Evolutionary conservation across 2,797 vertebrate genomes (phyloP), one percentile per base, ranked within the genome.

Genomic region (Myiotriccus ornatus): DNA sequence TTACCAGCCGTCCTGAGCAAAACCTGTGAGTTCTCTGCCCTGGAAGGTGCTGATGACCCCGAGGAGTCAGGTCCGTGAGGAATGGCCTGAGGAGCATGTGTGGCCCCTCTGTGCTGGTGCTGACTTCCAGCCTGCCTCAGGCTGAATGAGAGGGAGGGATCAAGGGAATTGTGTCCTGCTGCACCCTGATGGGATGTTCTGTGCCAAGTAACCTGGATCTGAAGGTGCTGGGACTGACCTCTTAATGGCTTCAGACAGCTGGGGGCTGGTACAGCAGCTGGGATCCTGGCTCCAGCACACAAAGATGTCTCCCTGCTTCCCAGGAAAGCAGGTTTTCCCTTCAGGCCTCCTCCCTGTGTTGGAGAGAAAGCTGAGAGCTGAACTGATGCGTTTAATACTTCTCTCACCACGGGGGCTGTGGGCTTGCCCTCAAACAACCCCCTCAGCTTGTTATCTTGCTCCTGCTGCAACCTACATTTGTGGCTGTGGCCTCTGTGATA

Each of bases 71-170:
- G 41, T 69, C 71, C 57, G 50, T 21, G 74, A 60, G 62, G 37
- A 57, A 14, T 62, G 5, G 11, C 25, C 7, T 3, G 52, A 32
- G 13, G 71, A 67, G 63, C 1, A 2, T 22, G 0, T n/a, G 41
- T 32, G 68, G 32, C 71, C 39, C 19, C 12, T 84, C 20, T 14
- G 69, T 81, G 87, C 34, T 82, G 49, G 23, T 55, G 28, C 67
- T 81, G 83, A 25, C n/a, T 44, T 76, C 56, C 39, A 70, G 47
- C 67, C 74, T 50, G n/a, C 30, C 70, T 85, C 59, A 32, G 12
- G 6, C 60, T 43, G 64, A 3, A 5, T 22, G 53, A 67, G 79
- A 39, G 32, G n/a, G 44, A 57, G 43, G 52, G 25, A 23, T 20
- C 0, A 28, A 39, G 84, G 47, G 49, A 71, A 24, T 2, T 0